Evolutionary conservation across 2,113 vertebrate genomes (phyloP).

Genomic region (Albula goreensis): DNA sequence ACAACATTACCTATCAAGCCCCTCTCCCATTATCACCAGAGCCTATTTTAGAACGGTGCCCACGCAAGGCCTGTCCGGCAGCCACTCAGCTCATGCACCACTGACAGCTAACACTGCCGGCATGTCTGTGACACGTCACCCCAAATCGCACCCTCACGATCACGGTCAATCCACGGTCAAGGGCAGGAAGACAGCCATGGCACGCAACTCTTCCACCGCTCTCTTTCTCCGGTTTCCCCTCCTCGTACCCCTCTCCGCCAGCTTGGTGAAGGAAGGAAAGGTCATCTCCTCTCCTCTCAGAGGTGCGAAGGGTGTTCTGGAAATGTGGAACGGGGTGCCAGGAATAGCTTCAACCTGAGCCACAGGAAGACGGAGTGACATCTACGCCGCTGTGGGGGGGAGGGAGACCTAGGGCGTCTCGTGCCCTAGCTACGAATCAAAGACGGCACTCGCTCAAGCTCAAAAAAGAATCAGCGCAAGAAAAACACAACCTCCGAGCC

Average conservation of each 20-base stretch:
- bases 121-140: not conserved
- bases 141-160: not conserved
- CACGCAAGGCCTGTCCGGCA: not conserved
- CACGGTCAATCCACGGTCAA: not conserved
- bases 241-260: not conserved
- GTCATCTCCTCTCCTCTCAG: slow-evolving; percentile 21
- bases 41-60: not conserved
- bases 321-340: slow-evolving; percentile 21
- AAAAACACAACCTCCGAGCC: not conserved
- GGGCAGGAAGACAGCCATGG: not conserved
- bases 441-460: not conserved
- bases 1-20: not conserved
- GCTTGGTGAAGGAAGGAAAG: slow-evolving; percentile 24
- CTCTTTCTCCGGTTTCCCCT: slow-evolving; percentile 22
- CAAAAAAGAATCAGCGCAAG: not conserved
- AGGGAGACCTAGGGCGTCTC: not conserved
- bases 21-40: not conserved
- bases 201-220: not conserved
- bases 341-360: slow-evolving; percentile 53
- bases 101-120: not conserved
- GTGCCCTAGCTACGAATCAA: slow-evolving; percentile 7
- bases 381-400: slow-evolving; percentile 26
- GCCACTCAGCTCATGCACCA: not conserved
- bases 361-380: slow-evolving; percentile 31
- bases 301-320: slow-evolving; percentile 3